Base-by-base conservation (phyloP, 1,140 invertebrate genomes). In the Oedothorax gibbosus region DNA sequence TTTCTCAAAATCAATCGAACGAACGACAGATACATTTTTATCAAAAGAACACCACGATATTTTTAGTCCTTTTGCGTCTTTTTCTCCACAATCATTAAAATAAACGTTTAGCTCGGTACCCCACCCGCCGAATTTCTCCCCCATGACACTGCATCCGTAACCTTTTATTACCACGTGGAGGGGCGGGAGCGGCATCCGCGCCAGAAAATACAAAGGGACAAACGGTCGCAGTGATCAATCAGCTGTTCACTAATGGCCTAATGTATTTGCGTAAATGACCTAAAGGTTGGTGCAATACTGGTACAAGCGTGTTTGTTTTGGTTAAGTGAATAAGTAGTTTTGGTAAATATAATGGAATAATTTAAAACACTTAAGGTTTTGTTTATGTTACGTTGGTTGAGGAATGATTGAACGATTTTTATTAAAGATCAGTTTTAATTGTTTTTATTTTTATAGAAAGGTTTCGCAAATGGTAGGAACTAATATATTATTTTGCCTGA, bases 81-180 rank as follows among this genome's bases (percentile, higher is more conserved):
- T 21, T 60, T 49, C 20, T n/a, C 77, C 64, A 20, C 2, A 68
- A 51, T 57, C 77, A 79, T 79, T 79, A 68, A 79, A 79, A 79
- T 66, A 79, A 35, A 14, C 64, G 50, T 21, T 68, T 53, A 54
- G 15, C 35, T 68, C n/a, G 14, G 12, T 79, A 5, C 49, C 49
- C 15, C 15, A 6, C 72, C 53, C 57, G 21, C 57, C 18, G 56
- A 75, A 57, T 53, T 50, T 54, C 35, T 21, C 60, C 15, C 15
- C 60, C 15, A 21, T 53, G 54, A 71, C 75, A 77, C 35, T 77
- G 60, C 53, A 35, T 35, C 35, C 35, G 35, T 35, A 35, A 35
- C 56, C 75, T 77, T 77, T 77, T 64, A 77, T 77, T 64, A 35
- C 35, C 57, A 50, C 64, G n/a, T 62, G 20, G 50, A 10, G 50